Conservation (phyloP, 2,888 invertebrate species). For the Eumacrocentrus americanus region DNA sequence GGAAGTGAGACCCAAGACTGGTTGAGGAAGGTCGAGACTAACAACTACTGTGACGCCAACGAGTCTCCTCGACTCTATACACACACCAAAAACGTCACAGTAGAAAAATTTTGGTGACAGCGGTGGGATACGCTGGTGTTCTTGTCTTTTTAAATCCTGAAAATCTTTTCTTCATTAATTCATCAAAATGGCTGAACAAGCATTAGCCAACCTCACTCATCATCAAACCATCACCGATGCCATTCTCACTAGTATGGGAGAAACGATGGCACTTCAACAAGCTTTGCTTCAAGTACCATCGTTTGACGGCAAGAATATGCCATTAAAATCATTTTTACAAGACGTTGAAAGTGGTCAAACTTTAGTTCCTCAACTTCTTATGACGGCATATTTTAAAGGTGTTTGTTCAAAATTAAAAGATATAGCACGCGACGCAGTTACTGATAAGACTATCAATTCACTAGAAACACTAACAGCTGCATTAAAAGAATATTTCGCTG, state of each 20-base stretch:
- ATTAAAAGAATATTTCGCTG: too few relatives aligned
- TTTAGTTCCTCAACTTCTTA: conserved; percentile 2
- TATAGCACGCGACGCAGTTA: conserved; percentile 24
- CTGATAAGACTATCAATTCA: conserved; percentile 5
- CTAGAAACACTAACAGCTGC: conserved; percentile 3
- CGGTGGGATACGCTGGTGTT: not conserved
- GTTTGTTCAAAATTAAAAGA: conserved; percentile 4
- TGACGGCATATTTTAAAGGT: conserved; percentile 12
- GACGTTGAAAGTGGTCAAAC: conserved; percentile 17
- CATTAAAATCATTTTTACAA: conserved; percentile 22
- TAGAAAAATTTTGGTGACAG: not conserved
- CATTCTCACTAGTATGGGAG: conserved; percentile 24
- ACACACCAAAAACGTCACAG: too few relatives aligned
- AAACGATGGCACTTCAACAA: conserved; percentile 24
- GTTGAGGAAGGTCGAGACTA: too few relatives aligned
- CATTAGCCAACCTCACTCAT: conserved; percentile 11
- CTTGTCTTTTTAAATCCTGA: not conserved
- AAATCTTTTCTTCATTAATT: too few relatives aligned
- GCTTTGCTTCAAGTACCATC: conserved; percentile 22
- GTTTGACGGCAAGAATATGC: conserved; percentile 23
- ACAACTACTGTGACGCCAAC: too few relatives aligned
- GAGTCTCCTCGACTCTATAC: too few relatives aligned
- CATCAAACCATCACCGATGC: conserved; percentile 25
- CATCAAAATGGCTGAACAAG: too few relatives aligned
- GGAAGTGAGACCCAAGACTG: too few relatives aligned